phyloP scores from a whole-genome alignment of 2,888 invertebrate species.

The Acronicta alni region DNA sequence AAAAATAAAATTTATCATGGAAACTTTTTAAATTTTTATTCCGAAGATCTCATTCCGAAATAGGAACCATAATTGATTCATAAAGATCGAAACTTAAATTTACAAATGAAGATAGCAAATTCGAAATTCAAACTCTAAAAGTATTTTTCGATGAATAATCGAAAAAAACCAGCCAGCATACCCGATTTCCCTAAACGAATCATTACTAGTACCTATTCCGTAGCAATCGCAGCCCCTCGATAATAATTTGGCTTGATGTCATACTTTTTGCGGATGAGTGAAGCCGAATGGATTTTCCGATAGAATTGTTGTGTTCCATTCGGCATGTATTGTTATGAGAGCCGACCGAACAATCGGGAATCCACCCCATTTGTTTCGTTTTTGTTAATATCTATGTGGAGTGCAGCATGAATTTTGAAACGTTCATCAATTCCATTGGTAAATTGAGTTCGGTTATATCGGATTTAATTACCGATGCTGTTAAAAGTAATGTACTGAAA shows the following conservation, averaged over 20 bases:
- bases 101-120: constrained; percentile 7
- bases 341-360: constrained; percentile 71
- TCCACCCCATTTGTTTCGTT: constrained; percentile 74
- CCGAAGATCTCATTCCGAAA: too few relatives aligned
- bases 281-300: constrained; percentile 84
- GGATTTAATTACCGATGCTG: constrained; percentile 30
- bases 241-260: constrained; percentile 84
- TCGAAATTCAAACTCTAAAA: constrained; percentile 5
- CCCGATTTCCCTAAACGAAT: constrained; percentile 58
- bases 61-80: too few relatives aligned
- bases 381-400: constrained; percentile 56
- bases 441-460: constrained; percentile 37
- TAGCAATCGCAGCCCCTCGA: constrained; percentile 67
- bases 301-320: constrained; percentile 80
- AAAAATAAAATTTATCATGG: too few relatives aligned
- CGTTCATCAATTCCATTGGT: constrained; percentile 47
- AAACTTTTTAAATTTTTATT: too few relatives aligned
- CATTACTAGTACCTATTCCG: constrained; percentile 63
- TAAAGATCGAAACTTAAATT: not conserved
- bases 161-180: constrained; percentile 37
- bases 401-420: constrained; percentile 55
- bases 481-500: constrained; percentile 23
- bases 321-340: constrained; percentile 70
- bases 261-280: constrained; percentile 83
- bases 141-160: constrained; percentile 27